Evolutionary conservation across 2,113 vertebrate species (phyloP).

Genomic region (Ardeotis arabs): DNA sequence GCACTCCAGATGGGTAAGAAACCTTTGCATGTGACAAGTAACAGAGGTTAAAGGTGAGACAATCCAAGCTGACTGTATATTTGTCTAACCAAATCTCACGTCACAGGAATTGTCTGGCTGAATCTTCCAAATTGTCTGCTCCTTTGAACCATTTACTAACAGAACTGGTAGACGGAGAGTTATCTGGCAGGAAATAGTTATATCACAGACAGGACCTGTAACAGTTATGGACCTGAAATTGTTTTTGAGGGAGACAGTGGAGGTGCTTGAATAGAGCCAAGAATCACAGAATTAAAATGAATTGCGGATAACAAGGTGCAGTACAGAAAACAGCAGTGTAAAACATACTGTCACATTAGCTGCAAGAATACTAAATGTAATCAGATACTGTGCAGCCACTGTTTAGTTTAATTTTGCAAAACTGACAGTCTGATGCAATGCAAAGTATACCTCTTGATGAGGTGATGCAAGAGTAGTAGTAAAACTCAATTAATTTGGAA

Average conservation of each 20-base stretch:
- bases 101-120: background rate
- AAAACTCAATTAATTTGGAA: slow-evolving; percentile 5
- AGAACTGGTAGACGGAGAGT: background rate
- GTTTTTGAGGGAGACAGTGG: background rate
- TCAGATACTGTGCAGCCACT: background rate
- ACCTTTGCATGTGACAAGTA: background rate
- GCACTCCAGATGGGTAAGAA: background rate
- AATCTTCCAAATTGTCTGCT: background rate
- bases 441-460: background rate
- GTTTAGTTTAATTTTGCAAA: slow-evolving; percentile 23
- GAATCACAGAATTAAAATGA: background rate
- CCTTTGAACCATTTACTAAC: background rate
- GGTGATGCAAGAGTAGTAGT: background rate
- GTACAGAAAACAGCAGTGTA: background rate
- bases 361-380: slow-evolving; percentile 5
- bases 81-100: background rate
- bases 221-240: background rate
- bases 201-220: background rate
- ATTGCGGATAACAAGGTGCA: background rate
- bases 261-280: background rate
- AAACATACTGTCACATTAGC: background rate
- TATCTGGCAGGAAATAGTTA: background rate
- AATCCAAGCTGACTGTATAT: background rate
- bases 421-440: background rate
- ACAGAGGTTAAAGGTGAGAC: background rate